phyloP scores from a whole-genome alignment of 2,797 vertebrate species.

The Knipowitschia caucasica region DNA sequence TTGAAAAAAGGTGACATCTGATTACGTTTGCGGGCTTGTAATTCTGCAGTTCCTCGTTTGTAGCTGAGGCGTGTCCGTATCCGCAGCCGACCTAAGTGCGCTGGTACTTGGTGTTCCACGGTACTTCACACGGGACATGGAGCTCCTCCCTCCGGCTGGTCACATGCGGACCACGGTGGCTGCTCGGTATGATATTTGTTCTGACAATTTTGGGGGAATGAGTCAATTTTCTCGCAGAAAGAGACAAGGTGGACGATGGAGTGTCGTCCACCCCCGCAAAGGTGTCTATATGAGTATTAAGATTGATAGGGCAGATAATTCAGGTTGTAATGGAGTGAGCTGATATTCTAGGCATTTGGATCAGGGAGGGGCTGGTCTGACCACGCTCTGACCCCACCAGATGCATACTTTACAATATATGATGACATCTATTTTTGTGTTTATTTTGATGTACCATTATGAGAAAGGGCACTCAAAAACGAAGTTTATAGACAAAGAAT shows the following conservation, averaged over 20 bases:
- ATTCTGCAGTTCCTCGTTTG: neutral
- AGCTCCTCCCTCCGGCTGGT: constrained; percentile 45
- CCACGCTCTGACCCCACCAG: neutral
- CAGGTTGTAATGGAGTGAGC: neutral
- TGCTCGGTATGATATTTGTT: neutral
- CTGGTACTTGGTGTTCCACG: constrained; percentile 57
- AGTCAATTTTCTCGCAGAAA: fast-evolving
- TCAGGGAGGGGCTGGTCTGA: neutral
- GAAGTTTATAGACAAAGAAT: too few species aligned
- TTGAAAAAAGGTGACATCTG: neutral
- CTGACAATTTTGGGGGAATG: neutral
- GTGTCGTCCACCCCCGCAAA: too few species aligned
- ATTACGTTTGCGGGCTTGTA: neutral
- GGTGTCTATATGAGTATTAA: neutral
- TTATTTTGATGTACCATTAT: too few species aligned
- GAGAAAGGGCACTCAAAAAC: too few species aligned
- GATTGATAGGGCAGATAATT: neutral
- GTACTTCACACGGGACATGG: constrained; percentile 65
- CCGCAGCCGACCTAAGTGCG: constrained; percentile 2
- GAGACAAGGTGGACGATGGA: fast-evolving
- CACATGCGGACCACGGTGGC: constrained; percentile 53
- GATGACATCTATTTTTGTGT: neutral
- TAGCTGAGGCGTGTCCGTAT: neutral
- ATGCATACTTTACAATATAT: too few species aligned
- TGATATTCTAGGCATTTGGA: neutral